These are phyloP conservation scores for Athalia cordata DNA, from an alignment of 2,888 invertebrate species.

Conservation along the genomic window DNA sequence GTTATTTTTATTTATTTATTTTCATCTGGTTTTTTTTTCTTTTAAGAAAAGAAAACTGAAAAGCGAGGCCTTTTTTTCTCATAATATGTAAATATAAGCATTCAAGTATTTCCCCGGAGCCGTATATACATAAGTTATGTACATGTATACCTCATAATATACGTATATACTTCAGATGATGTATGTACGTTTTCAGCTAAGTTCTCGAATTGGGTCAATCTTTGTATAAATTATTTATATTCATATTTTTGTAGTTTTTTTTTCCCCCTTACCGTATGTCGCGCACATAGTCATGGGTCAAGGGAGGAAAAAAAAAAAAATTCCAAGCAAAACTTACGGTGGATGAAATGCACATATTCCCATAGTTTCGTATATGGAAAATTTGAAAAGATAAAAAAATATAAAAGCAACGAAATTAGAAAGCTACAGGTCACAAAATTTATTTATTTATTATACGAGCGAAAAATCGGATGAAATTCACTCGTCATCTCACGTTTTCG, in stretches of 20 bases:
- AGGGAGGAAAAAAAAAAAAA: too few species aligned
- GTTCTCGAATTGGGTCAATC: slow-evolving; percentile 21
- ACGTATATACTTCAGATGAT: background rate
- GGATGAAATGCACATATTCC: too few species aligned
- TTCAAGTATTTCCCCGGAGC: slow-evolving; percentile 7
- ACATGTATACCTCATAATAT: background rate
- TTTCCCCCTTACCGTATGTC: too few species aligned
- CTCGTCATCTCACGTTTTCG: too few species aligned
- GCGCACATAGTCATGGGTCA: too few species aligned
- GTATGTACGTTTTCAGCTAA: slow-evolving; percentile 22
- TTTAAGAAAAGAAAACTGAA: background rate
- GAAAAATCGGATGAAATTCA: too few species aligned
- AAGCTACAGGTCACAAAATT: too few species aligned
- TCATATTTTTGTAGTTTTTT: background rate
- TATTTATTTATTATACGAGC: too few species aligned
- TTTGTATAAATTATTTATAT: slow-evolving; percentile 13
- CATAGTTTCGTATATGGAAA: too few species aligned
- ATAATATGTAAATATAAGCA: slow-evolving; percentile 31
- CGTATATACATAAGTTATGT: background rate
- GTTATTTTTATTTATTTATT: background rate
- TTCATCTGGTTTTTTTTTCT: background rate
- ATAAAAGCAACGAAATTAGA: too few species aligned
- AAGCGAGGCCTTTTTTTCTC: slow-evolving; percentile 17
- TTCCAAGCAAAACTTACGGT: too few species aligned
- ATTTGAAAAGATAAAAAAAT: too few species aligned